These are phyloP conservation scores for Corynorhinus townsendii DNA, from an alignment of 2,113 vertebrate species.

Conservation along the genomic window DNA sequence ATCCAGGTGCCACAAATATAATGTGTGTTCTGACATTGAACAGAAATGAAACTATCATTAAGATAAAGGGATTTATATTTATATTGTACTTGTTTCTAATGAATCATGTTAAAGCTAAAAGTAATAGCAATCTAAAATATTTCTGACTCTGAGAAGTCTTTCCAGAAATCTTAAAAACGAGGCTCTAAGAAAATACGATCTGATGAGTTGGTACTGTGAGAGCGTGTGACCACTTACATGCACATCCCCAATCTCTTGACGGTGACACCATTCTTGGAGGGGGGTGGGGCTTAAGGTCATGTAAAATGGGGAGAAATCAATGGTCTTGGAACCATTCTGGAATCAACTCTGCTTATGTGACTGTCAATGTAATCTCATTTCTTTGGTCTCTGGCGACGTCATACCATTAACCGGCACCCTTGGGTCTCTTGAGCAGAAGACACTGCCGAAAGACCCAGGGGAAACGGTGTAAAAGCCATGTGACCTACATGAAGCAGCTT, in stretches of 20 bases:
- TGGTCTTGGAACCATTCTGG: not conserved
- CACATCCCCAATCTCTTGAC: not conserved
- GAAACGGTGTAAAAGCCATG: not conserved
- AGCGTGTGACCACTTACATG: not conserved
- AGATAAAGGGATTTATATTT: not conserved
- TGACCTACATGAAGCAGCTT: not conserved
- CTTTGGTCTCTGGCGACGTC: not conserved
- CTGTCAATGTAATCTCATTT: not conserved
- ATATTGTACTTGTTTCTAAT: not conserved
- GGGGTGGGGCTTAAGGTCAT: not conserved
- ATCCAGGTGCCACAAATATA: not conserved
- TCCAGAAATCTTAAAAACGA: not conserved
- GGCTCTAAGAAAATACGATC: not conserved
- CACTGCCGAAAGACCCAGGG: not conserved
- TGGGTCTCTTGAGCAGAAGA: not conserved
- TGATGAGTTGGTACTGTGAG: not conserved
- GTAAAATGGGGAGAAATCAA: not conserved
- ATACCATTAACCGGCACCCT: not conserved
- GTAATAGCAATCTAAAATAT: not conserved
- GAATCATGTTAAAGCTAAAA: not conserved
- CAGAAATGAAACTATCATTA: not conserved
- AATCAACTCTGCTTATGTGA: not conserved
- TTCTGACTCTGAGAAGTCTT: conserved; percentile 8
- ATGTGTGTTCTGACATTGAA: not conserved
- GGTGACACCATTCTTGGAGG: not conserved